Conservation (phyloP, 2,113 vertebrate genomes). For the Calidris pygmaea region DNA sequence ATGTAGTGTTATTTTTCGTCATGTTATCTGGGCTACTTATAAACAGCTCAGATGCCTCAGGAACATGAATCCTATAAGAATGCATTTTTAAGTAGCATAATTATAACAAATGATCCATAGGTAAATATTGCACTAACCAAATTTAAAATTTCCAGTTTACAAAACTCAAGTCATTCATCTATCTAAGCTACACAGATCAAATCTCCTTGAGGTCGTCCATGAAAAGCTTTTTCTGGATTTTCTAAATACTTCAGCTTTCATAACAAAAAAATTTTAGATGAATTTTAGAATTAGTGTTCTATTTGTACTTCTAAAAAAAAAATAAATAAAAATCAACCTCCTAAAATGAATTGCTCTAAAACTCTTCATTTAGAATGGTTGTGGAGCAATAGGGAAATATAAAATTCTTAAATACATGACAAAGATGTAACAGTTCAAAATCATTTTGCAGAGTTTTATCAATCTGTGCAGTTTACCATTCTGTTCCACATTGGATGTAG, state of each 20-base stretch:
- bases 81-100: background rate
- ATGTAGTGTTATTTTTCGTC: background rate
- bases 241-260: background rate
- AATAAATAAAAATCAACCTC: background rate
- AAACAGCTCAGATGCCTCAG: background rate
- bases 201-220: background rate
- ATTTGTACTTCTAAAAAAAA: background rate
- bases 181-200: background rate
- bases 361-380: background rate
- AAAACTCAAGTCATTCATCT: background rate
- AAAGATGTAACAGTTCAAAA: background rate
- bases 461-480: background rate
- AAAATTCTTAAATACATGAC: background rate
- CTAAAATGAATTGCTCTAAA: background rate
- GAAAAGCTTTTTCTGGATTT: background rate
- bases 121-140: background rate
- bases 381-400: background rate
- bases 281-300: background rate
- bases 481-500: background rate
- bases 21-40: background rate
- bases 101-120: background rate
- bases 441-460: background rate
- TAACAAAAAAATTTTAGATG: background rate
- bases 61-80: background rate
- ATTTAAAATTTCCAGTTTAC: background rate